phyloP scores from a whole-genome alignment of 23 tunicate genomes.

The Corella eumyota region DNA sequence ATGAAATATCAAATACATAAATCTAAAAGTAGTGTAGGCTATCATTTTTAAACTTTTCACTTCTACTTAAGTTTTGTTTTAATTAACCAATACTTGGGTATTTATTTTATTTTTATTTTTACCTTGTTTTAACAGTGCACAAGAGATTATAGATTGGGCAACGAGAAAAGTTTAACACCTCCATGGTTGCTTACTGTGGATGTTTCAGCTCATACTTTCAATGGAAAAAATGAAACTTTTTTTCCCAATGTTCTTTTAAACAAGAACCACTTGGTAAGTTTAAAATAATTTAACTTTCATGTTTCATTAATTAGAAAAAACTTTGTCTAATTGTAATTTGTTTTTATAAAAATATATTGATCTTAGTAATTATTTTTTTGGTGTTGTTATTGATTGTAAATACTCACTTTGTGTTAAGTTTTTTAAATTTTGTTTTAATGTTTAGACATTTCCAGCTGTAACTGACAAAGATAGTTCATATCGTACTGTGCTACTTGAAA shows the following conservation, averaged over 20 bases:
- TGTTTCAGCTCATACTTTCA: slow-evolving; percentile 76
- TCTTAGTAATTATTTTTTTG: not conserved
- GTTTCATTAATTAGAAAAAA: too few relatives aligned
- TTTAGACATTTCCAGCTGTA: slow-evolving; percentile 43
- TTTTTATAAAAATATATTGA: not conserved
- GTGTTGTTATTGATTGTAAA: not conserved
- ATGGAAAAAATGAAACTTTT: slow-evolving; percentile 56
- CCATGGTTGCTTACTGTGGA: slow-evolving; percentile 71
- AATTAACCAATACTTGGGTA: too few relatives aligned
- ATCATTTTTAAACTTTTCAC: too few relatives aligned
- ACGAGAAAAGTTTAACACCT: slow-evolving; percentile 22
- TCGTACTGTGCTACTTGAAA: slow-evolving; percentile 52
- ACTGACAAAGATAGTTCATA: slow-evolving; percentile 26
- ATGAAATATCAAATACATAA: too few relatives aligned
- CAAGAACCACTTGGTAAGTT: slow-evolving; percentile 28
- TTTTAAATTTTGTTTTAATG: too few relatives aligned
- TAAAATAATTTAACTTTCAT: not conserved
- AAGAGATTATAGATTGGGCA: slow-evolving; percentile 62
- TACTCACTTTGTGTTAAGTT: not conserved
- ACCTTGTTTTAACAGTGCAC: slow-evolving; percentile 13
- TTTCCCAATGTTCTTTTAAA: slow-evolving; percentile 27
- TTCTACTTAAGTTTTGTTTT: too few relatives aligned
- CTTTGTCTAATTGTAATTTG: too few relatives aligned
- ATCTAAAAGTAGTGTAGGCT: too few relatives aligned
- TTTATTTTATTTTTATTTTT: too few relatives aligned